These are phyloP conservation scores for Bombylius discolor DNA, from an alignment of 2,888 invertebrate species.

Conservation along the genomic window DNA sequence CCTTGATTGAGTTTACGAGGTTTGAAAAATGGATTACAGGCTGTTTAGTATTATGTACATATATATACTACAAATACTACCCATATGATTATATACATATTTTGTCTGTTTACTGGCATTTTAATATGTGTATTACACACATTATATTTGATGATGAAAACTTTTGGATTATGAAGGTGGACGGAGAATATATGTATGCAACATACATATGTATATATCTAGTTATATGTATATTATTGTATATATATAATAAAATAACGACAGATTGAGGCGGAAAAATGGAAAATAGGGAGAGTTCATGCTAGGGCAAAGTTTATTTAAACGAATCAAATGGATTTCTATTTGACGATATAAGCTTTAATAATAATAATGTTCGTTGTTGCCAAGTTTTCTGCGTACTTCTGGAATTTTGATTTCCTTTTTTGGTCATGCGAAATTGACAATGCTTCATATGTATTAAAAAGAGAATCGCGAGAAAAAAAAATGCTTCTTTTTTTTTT, in stretches of 20 bases:
- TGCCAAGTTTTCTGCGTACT: conserved; percentile 6
- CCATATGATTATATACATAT: neutral
- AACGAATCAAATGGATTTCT: conserved; percentile 2
- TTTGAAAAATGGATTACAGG: too few species aligned
- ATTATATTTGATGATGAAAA: neutral
- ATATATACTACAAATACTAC: too few species aligned
- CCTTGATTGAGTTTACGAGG: too few species aligned
- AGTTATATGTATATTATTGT: too few species aligned
- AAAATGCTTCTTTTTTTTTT: too few species aligned
- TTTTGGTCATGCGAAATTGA: conserved; percentile 5
- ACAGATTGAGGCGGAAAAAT: neutral
- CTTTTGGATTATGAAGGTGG: neutral
- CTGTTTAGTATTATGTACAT: too few species aligned
- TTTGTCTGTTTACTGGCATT: neutral
- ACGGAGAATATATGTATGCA: too few species aligned
- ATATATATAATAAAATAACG: neutral
- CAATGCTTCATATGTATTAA: neutral
- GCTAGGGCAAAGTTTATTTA: conserved; percentile 3
- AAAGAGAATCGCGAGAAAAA: too few species aligned
- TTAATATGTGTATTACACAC: neutral
- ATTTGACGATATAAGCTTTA: neutral
- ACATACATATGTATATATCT: too few species aligned
- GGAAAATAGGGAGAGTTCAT: neutral
- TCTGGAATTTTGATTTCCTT: conserved; percentile 9
- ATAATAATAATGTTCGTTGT: conserved; percentile 4